Base-by-base conservation (phyloP, 2,113 vertebrate genomes). In the Vimba vimba region DNA sequence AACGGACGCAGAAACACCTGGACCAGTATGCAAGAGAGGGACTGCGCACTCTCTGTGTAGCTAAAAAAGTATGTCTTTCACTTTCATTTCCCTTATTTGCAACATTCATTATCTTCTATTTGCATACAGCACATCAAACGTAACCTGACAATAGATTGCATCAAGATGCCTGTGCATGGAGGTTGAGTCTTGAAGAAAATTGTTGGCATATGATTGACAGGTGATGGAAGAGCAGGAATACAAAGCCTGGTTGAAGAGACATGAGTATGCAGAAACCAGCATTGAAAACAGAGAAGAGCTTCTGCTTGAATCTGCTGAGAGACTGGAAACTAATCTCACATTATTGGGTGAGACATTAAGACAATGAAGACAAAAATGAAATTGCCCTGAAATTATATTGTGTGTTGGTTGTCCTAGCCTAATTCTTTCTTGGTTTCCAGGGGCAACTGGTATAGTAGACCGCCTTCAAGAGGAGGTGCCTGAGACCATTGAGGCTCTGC, bases 401-500 rank as follows among this genome's bases (percentile, higher is more conserved):
- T 33, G 73, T 50, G 4, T 60, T 60, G 55, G 52, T 39, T 60
- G 30, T 60, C 23, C 10, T 52, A 52, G 43, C 15, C n/a, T 68
- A 4, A n/a, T 30, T 50, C 15, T 25, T 15, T 83, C 4, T 39
- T 83, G 50, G 12, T 50, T 27, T 86, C 2, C 73, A 99, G 98
- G 98, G 79, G 95, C 96, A 82, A 99, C 98, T 0, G 98, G 98
- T 71, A 97, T 99, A 83, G 95, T 98, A 39, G 98, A 99, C 92
- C 93, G 97, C 21, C 93, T 99, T 25, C 98, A 99, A 90, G 97
- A 99, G 71, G 96, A 97, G 1, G 98, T 98, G 50, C 96, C 98
- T 0, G 97, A 98, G 86, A 97, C 97, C 0, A 96, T 99, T 78
- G 95, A 96, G 83, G 95, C 96, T 7, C 94, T 99, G 36, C 96